Evolutionary conservation across 2,797 vertebrate genomes (phyloP).

Genomic region (Vireo griseus): DNA sequence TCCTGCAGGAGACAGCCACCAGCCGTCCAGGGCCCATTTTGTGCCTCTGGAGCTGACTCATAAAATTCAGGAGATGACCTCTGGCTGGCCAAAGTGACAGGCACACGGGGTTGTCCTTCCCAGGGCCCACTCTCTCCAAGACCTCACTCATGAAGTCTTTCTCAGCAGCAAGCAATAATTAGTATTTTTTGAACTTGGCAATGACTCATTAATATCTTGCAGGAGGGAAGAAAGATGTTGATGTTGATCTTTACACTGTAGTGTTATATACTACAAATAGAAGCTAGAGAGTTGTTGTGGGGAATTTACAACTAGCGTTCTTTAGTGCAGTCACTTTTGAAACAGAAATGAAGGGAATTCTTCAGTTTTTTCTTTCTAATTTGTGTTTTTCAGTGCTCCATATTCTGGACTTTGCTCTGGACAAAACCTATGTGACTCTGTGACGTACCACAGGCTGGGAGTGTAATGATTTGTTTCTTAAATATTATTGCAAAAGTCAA

Average conservation of each 20-base stretch:
- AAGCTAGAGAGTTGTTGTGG: background rate
- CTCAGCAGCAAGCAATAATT: background rate
- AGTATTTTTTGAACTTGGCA: background rate
- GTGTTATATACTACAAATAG: background rate
- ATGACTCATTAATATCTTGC: background rate
- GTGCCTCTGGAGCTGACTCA: background rate
- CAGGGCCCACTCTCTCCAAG: background rate
- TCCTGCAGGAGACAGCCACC: background rate
- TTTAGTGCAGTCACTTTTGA: background rate
- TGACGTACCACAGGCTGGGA: slow-evolving; percentile 18
- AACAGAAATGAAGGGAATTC: background rate
- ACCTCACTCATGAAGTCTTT: background rate
- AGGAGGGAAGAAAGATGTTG: background rate
- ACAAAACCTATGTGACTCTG: slow-evolving; percentile 1
- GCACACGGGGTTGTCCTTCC: background rate
- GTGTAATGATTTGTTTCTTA: slow-evolving; percentile 30
- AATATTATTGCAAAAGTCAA: slow-evolving; percentile 21
- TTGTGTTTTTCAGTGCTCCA: slow-evolving; percentile 28
- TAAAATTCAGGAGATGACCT: background rate
- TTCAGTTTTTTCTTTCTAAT: background rate
- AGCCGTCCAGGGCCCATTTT: background rate
- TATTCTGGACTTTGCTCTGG: slow-evolving; percentile 61
- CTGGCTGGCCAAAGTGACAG: background rate
- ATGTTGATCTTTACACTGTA: background rate
- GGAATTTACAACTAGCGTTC: background rate